Percentiles rank a stretch among this genome's conserved stretches.
phyloP scores from a whole-genome alignment of 2,113 vertebrate genomes.

The Speoplatyrhinus poulsoni region DNA sequence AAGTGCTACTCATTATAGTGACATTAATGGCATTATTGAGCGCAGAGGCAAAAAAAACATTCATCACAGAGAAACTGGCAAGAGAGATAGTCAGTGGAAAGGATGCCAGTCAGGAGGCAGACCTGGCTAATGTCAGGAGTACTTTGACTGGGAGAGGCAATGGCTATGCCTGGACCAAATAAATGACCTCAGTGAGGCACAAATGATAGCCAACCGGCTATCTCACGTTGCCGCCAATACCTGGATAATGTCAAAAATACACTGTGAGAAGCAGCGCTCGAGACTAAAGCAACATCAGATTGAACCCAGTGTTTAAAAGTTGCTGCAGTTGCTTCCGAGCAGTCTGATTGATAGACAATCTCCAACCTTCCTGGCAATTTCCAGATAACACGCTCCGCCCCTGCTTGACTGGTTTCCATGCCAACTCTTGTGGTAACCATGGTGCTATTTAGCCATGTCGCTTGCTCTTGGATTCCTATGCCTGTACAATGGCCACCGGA shows the following conservation, averaged over 20 bases:
- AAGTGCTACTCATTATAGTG: conserved; percentile 64
- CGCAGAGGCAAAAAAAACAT: conserved; percentile 44
- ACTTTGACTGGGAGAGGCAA: conserved; percentile 3
- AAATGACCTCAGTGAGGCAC: conserved; percentile 24
- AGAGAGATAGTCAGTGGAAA: conserved; percentile 35
- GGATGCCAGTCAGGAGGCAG: conserved; percentile 46
- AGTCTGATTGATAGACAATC: conserved; percentile 27
- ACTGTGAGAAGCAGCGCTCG: not conserved
- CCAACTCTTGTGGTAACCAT: conserved; percentile 43
- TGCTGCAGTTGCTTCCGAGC: conserved; percentile 16
- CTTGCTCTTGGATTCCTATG: no score
- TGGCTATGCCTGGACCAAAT: not conserved
- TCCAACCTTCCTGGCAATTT: conserved; percentile 38
- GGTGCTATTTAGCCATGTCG: conserved; percentile 41
- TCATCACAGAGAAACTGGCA: conserved; percentile 53
- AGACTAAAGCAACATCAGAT: no score
- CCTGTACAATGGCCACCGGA: no score
- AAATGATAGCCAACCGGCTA: conserved; percentile 1
- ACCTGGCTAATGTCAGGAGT: conserved; percentile 45
- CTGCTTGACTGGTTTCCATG: conserved; percentile 49
- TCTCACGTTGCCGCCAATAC: not conserved
- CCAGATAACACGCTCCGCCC: conserved; percentile 35
- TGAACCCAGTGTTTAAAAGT: conserved; percentile 22
- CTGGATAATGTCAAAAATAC: not conserved
- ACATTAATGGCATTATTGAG: conserved; percentile 67